Evolutionary conservation across 2,888 invertebrate genomes (phyloP).

Genomic region (Philopedon plagiatum): DNA sequence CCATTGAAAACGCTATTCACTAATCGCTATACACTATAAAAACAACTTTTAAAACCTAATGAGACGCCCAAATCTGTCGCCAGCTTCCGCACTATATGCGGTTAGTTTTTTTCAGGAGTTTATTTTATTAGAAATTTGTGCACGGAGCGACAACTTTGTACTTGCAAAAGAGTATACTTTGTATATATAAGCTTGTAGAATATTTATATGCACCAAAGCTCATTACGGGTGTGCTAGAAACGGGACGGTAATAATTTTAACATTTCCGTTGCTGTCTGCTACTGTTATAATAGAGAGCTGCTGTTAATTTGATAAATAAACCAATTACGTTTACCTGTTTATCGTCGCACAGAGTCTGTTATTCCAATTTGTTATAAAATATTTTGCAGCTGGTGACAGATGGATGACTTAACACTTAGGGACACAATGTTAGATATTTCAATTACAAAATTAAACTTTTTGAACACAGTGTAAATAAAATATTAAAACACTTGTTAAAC

Average conservation of each 20-base stretch:
- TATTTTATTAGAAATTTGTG: too few relatives aligned
- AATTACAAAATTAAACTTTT: too few relatives aligned
- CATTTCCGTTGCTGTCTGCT: background rate
- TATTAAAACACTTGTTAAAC: background rate
- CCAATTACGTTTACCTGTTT: slow-evolving; percentile 2
- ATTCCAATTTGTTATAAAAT: background rate
- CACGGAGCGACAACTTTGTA: too few relatives aligned
- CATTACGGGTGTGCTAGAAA: background rate
- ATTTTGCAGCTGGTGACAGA: background rate
- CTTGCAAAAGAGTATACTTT: background rate
- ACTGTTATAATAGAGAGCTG: background rate
- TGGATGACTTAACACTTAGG: background rate
- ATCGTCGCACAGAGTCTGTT: background rate
- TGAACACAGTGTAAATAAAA: too few relatives aligned
- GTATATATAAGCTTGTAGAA: background rate
- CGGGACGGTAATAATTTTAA: background rate
- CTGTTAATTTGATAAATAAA: background rate
- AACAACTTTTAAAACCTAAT: too few relatives aligned
- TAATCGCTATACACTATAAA: too few relatives aligned
- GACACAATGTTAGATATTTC: background rate
- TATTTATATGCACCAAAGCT: background rate
- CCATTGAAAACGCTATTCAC: too few relatives aligned
- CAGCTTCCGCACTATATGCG: too few relatives aligned
- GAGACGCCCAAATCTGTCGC: too few relatives aligned
- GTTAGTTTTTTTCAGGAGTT: too few relatives aligned